phyloP scores from a whole-genome alignment of 2,113 vertebrate species.

The Cavia aperea region DNA sequence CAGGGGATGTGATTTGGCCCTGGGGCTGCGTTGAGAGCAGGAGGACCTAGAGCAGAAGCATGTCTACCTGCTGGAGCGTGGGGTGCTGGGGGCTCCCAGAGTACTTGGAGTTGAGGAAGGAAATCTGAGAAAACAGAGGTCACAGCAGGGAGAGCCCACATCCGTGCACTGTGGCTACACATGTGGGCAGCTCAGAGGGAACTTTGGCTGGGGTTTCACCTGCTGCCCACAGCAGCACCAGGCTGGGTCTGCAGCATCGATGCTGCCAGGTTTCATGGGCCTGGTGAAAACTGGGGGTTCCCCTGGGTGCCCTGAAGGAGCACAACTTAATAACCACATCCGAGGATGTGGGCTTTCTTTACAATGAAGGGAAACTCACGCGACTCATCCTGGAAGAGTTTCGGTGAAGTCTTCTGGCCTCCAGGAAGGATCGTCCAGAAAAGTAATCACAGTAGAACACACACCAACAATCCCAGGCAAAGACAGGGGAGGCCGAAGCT shows the following conservation, averaged over 20 bases:
- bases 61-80: accelerated
- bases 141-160: background rate
- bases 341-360: background rate
- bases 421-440: background rate
- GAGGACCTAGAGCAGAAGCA: accelerated
- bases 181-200: background rate
- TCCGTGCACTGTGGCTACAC: background rate
- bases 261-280: background rate
- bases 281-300: background rate
- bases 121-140: no score
- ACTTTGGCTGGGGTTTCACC: background rate
- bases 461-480: background rate
- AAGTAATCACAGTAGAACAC: background rate
- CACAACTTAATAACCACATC: no score
- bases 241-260: background rate
- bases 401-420: background rate
- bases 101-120: background rate
- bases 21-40: background rate
- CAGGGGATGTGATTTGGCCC: accelerated
- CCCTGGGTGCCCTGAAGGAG: background rate
- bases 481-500: background rate
- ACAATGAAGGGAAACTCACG: background rate
- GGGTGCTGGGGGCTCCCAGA: accelerated
- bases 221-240: background rate
- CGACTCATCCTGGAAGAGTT: background rate